These are phyloP conservation scores for Eulithis prunata DNA, from an alignment of 2,888 invertebrate genomes.

Conservation along the genomic window DNA sequence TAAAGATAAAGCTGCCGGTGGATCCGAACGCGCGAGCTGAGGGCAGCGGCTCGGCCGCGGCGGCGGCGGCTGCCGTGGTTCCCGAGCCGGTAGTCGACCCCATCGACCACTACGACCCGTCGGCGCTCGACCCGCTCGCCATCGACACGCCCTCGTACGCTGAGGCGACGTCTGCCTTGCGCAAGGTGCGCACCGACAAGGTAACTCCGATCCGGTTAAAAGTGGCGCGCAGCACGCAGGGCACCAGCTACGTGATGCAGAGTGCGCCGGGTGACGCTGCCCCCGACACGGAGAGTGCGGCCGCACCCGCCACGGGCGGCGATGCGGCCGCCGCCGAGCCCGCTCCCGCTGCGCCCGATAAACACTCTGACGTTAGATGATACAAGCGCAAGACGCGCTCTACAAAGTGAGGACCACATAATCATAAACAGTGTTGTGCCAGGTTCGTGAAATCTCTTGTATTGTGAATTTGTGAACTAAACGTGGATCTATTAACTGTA, in stretches of 20 bases:
- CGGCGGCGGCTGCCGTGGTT: slow-evolving; percentile 60
- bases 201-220: slow-evolving; percentile 93
- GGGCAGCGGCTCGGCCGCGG: slow-evolving; percentile 49
- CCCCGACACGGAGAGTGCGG: slow-evolving; percentile 16
- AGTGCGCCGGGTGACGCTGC: slow-evolving; percentile 47
- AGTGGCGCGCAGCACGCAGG: slow-evolving; percentile 92
- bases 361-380: slow-evolving; percentile 96
- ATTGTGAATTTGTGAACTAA: slow-evolving; percentile 57
- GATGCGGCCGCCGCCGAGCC: slow-evolving; percentile 27
- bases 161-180: slow-evolving; percentile 71
- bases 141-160: slow-evolving; percentile 73
- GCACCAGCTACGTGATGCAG: slow-evolving; percentile 87
- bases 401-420: slow-evolving; percentile 26
- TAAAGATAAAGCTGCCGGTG: slow-evolving; percentile 87
- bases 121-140: slow-evolving; percentile 75
- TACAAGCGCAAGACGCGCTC: slow-evolving; percentile 72
- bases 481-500: slow-evolving; percentile 60
- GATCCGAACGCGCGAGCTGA: slow-evolving; percentile 58
- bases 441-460: slow-evolving; percentile 57
- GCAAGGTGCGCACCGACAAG: slow-evolving; percentile 86
- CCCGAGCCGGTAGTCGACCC: slow-evolving; percentile 69
- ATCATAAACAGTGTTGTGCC: slow-evolving; percentile 26
- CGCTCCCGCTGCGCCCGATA: slow-evolving; percentile 51
- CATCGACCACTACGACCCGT: slow-evolving; percentile 73
- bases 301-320: slow-evolving; percentile 48